Conservation (phyloP, 64 coral and sea anemone genomes). For the Montipora efflorescens region DNA sequence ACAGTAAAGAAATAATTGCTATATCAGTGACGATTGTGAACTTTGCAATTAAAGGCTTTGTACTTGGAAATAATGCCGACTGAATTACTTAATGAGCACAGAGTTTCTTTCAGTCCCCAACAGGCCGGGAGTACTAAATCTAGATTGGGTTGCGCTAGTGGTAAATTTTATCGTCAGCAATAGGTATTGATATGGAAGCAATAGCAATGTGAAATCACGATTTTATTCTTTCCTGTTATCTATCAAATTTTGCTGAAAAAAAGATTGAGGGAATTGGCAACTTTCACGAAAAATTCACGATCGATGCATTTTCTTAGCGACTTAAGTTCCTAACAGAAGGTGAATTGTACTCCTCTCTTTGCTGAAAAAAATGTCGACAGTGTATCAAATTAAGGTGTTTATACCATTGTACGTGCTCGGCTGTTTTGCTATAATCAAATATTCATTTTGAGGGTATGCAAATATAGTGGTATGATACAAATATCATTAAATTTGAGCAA, state of each 20-base stretch:
- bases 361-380: not conserved
- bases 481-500: slow-evolving; percentile 12
- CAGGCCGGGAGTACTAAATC: too few relatives aligned
- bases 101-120: too few relatives aligned
- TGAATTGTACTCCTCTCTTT: not conserved
- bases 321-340: not conserved
- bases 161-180: not conserved
- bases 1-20: not conserved
- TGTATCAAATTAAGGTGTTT: not conserved
- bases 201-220: not conserved
- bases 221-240: not conserved
- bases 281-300: too few relatives aligned
- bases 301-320: too few relatives aligned
- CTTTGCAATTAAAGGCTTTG: not conserved
- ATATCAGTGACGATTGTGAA: not conserved
- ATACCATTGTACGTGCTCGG: not conserved
- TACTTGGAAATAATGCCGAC: not conserved
- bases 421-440: not conserved
- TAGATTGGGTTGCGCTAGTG: too few relatives aligned
- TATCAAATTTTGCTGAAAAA: not conserved
- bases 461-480: not conserved
- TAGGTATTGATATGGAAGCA: not conserved
- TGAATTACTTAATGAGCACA: not conserved
- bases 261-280: not conserved
- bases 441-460: slow-evolving; percentile 9